Base-by-base conservation (phyloP, 2,888 invertebrate species). In the Tillus elongatus region DNA sequence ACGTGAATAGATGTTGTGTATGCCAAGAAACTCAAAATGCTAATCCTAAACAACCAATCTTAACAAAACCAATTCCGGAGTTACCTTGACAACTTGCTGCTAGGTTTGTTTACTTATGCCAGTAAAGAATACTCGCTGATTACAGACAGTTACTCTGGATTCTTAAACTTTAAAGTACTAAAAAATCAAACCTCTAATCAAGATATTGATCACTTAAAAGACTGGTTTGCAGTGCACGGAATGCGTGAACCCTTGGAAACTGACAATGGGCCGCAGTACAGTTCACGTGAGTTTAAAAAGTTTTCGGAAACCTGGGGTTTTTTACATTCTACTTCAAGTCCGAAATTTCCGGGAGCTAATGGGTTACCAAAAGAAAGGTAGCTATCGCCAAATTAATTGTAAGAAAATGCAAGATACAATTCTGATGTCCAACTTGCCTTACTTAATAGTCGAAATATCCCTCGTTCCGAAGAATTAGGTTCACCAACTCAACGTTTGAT, bases 181-280 rank as follows among this genome's bases (percentile, higher is more conserved):
- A 30, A 39, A 31, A 27, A 39, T 30, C 11, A 10, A 16, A 15
- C 37, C 26, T 16, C 38, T 15, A 14, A 36, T 8, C 36, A 43
- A 30, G 30, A 35, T 4, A 14, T 30, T 29, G n/a, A 28, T n/a
- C n/a, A n/a, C n/a, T n/a, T n/a, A n/a, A n/a, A 34, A 13, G 11
- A 31, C 15, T 41, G 41, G 41, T 41, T 41, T 19, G 9, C 42
- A 11, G 30, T 37, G 9, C 40, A 41, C 13, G 42, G 40, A 4
- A 41, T 41, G 9, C 40, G 37, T 12, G 33, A 39, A 33, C 16
- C 35, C 11, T 16, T 40, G 10, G 39, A 37, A 30, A 27, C 41
- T 11, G 42, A 42, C 15, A 36, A 41, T 15, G 42, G 42, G 12
- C 33, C 42, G 26, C 42, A 44, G 32, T 42, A 24, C 15, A 3